Conservation (phyloP, 1,140 invertebrate genomes). For the Drosophila pectinifera region DNA sequence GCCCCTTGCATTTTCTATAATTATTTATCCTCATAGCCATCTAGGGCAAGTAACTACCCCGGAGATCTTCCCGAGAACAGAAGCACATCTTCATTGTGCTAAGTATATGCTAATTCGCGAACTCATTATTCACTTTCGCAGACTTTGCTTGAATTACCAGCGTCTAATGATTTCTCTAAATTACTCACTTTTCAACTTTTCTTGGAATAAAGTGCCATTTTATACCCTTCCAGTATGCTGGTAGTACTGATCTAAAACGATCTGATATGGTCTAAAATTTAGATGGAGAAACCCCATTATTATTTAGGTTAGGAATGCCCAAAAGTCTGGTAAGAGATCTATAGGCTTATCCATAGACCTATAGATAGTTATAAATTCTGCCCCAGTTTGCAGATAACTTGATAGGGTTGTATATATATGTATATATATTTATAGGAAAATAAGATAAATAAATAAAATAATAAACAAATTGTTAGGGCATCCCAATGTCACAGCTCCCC, state of each 20-base stretch:
- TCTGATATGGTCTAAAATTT: too few species aligned
- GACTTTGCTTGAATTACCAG: constrained; percentile 7
- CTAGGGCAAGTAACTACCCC: neutral
- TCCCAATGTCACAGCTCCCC: neutral
- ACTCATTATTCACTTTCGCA: constrained; percentile 21
- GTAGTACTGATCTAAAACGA: too few species aligned
- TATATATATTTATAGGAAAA: too few species aligned
- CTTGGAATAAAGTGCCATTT: constrained; percentile 17
- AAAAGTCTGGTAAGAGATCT: neutral
- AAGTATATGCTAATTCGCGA: constrained; percentile 5
- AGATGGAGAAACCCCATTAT: too few species aligned
- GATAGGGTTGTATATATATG: too few species aligned
- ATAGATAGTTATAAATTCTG: too few species aligned
- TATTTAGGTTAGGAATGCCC: neutral
- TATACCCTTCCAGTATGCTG: neutral
- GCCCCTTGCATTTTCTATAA: neutral
- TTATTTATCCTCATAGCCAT: neutral
- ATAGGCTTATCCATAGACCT: too few species aligned
- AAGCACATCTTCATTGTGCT: neutral
- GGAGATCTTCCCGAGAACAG: too few species aligned
- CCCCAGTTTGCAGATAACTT: too few species aligned
- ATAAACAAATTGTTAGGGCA: constrained; percentile 2
- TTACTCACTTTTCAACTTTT: constrained; percentile 19
- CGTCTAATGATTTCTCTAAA: constrained; percentile 17
- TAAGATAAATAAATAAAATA: neutral